Evolutionary conservation across 2,797 vertebrate species (phyloP), one percentile per base, ranked within the genome.

Genomic region (Chelon auratus): DNA sequence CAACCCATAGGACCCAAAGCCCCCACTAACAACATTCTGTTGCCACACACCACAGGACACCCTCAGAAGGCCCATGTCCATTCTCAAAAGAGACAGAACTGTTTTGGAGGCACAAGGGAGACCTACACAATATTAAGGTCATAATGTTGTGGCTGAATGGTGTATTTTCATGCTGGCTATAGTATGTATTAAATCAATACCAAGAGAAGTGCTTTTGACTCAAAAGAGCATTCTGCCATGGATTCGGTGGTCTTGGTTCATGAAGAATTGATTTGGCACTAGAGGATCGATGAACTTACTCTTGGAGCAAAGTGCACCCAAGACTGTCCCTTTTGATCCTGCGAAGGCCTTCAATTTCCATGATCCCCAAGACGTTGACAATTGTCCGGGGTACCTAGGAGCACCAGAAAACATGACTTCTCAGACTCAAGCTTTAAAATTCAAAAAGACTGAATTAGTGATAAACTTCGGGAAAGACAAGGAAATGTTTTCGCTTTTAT

Each of bases 351-450:
- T 93, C 88, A 7, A 99, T 64, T 81, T 98, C 94, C 26, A 97
- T 80, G 69, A 98, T 88, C 77, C 95, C 94, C 75, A 97, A 85
- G 48, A 99, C 1, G 1, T 96, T 98, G 72, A 99, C 87, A 74
- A 98, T 94, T 15, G 81, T 83, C 82, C 95, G 95, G 9, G 97
- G 97, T 72, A 98, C 94, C 97, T 99, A 74, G 62, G 48, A 79
- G 47, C 50, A 14, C 4, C 42, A 40, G 24, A 51, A 63, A 17
- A 53, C 1, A 5, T 43, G 3, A 14, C 12, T 42, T 13, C 14
- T 42, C 18, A 18, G 10, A n/a, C 42, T 22, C 13, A 54, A 50
- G 39, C n/a, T 15, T 5, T 17, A 62, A 45, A 57, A 54, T 11
- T n/a, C 39, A 10, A 42, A 58, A 10, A 6, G 6, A 43, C 17